Conservation (phyloP, 1,140 invertebrate species). For the Musca vetustissima region DNA sequence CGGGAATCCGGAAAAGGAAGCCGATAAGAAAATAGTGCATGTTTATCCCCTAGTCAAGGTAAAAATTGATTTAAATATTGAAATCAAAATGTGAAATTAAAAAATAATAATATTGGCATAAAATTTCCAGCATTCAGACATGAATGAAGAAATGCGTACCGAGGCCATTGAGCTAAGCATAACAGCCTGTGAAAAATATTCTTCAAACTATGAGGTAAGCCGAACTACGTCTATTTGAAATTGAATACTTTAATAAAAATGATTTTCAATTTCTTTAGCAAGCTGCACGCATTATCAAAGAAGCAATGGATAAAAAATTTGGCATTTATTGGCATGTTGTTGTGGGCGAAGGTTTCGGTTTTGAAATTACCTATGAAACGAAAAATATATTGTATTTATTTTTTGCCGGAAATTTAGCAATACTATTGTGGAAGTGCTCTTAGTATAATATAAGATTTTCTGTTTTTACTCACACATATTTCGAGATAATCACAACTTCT, state of each 20-base stretch:
- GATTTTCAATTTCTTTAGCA: slow-evolving; percentile 56
- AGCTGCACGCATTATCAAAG: slow-evolving; percentile 86
- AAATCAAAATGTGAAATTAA: neutral
- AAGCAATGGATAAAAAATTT: slow-evolving; percentile 92
- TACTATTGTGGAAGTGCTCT: slow-evolving; percentile 89
- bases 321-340: slow-evolving; percentile 91
- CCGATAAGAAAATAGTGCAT: slow-evolving; percentile 69
- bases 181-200: slow-evolving; percentile 88
- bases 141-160: slow-evolving; percentile 86
- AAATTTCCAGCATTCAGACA: slow-evolving; percentile 69
- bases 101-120: neutral
- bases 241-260: neutral
- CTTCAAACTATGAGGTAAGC: slow-evolving; percentile 76
- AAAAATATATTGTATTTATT: slow-evolving; percentile 90
- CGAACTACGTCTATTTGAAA: slow-evolving; percentile 12
- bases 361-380: slow-evolving; percentile 87
- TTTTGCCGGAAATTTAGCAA: slow-evolving; percentile 86
- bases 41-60: slow-evolving; percentile 75
- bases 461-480: neutral
- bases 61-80: slow-evolving; percentile 22
- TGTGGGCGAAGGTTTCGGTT: slow-evolving; percentile 92
- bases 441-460: slow-evolving; percentile 40
- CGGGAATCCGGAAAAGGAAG: slow-evolving; percentile 58
- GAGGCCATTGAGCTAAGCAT: slow-evolving; percentile 88
- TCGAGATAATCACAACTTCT: too few species aligned